These are phyloP conservation scores for Poeciliopsis infans DNA, from an alignment of 2,797 vertebrate genomes.

Conservation along the genomic window DNA sequence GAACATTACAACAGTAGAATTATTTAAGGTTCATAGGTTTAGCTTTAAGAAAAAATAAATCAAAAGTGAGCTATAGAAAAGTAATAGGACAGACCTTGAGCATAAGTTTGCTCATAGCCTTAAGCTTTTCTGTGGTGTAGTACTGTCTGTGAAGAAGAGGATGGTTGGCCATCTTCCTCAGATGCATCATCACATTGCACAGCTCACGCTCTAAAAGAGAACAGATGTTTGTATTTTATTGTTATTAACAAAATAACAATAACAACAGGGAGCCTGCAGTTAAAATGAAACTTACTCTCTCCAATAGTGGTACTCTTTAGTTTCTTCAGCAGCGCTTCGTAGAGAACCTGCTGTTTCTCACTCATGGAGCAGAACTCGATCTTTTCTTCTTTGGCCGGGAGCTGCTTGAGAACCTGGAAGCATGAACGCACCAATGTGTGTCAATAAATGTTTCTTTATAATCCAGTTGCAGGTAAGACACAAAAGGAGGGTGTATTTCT, in stretches of 20 bases:
- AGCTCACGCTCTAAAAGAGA: slow-evolving; percentile 83
- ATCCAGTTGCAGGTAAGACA: background rate
- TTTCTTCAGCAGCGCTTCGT: slow-evolving; percentile 84
- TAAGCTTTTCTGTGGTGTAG: slow-evolving; percentile 91
- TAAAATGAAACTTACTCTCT: slow-evolving; percentile 80
- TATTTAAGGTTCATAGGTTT: background rate
- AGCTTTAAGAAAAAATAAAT: background rate
- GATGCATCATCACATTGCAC: slow-evolving; percentile 95
- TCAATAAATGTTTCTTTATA: background rate
- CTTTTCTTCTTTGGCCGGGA: slow-evolving; percentile 90
- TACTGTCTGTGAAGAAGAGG: slow-evolving; percentile 94
- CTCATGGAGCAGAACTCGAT: slow-evolving; percentile 90
- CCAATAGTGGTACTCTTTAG: slow-evolving; percentile 82
- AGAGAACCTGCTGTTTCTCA: slow-evolving; percentile 88
- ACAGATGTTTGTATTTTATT: background rate
- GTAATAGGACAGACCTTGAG: slow-evolving; percentile 83
- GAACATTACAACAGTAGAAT: background rate
- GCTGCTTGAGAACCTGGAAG: slow-evolving; percentile 87
- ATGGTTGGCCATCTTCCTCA: slow-evolving; percentile 99
- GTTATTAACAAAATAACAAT: background rate
- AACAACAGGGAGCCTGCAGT: background rate
- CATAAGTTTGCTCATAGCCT: slow-evolving; percentile 92
- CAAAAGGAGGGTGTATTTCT: background rate
- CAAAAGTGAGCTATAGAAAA: background rate
- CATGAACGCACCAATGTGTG: background rate